Evolutionary conservation across 2,797 vertebrate species (phyloP).

Genomic region (Xyrichtys novacula): DNA sequence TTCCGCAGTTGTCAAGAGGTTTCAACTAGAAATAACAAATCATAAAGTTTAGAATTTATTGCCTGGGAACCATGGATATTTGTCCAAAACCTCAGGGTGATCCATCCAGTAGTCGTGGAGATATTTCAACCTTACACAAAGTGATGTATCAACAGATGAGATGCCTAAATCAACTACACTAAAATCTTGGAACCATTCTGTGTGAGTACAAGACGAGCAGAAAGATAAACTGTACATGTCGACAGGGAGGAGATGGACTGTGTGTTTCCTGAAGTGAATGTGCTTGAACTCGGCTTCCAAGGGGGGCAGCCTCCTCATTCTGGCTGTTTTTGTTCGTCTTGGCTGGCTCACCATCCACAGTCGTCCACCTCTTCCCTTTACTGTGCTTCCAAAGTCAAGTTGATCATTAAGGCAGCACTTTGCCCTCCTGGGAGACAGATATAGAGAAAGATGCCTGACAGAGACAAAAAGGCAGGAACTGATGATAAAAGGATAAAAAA

Average conservation of each 20-base stretch:
- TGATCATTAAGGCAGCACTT: slow-evolving; percentile 70
- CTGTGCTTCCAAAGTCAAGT: slow-evolving; percentile 79
- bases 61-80: slow-evolving; percentile 4
- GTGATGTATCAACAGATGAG: not conserved
- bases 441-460: slow-evolving; percentile 63
- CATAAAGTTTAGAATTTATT: slow-evolving; percentile 2
- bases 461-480: slow-evolving; percentile 33
- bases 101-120: not conserved
- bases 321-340: slow-evolving; percentile 60
- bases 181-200: slow-evolving; percentile 19
- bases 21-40: not conserved
- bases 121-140: slow-evolving; percentile 6
- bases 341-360: slow-evolving; percentile 53
- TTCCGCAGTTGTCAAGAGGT: not conserved
- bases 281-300: slow-evolving; percentile 51
- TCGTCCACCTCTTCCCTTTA: slow-evolving; percentile 68
- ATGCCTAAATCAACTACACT: not conserved
- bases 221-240: slow-evolving; percentile 41
- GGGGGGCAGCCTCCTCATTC: slow-evolving; percentile 52
- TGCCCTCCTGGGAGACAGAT: slow-evolving; percentile 61
- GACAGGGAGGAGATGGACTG: slow-evolving; percentile 50
- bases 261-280: slow-evolving; percentile 54
- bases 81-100: slow-evolving; percentile 4
- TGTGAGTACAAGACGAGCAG: slow-evolving; percentile 19
- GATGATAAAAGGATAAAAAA: slow-evolving; percentile 54